Percentiles rank a stretch among this genome's conserved stretches.
phyloP scores from a whole-genome alignment of 1,140 invertebrate genomes.

The Macrocentrus cingulum region DNA sequence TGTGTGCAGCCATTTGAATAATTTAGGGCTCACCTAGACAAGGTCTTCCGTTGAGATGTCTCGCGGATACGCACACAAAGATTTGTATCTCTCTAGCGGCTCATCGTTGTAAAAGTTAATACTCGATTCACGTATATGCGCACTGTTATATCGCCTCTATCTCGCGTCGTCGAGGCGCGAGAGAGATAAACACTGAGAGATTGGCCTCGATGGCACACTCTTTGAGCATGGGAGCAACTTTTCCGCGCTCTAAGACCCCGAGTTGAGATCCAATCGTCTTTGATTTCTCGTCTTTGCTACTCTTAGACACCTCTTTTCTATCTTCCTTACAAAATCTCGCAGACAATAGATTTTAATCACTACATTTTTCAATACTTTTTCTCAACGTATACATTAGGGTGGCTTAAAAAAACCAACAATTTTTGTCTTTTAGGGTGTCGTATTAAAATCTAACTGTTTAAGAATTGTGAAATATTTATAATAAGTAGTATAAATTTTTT shows the following conservation, averaged over 20 bases:
- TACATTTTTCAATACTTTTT: constrained; percentile 9
- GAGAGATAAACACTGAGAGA: constrained; percentile 12
- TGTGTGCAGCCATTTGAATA: too few relatives aligned
- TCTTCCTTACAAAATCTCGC: neutral
- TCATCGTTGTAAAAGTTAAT: neutral
- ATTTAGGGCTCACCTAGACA: too few relatives aligned
- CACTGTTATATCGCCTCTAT: neutral
- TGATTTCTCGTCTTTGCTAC: constrained; percentile 28
- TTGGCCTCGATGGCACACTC: constrained; percentile 11
- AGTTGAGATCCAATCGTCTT: constrained; percentile 28
- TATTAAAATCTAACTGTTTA: neutral
- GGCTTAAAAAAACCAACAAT: too few relatives aligned
- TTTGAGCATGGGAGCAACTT: constrained; percentile 4
- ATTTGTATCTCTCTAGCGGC: too few relatives aligned
- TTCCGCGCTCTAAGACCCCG: constrained; percentile 2
- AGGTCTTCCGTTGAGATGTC: too few relatives aligned
- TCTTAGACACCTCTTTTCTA: constrained; percentile 14
- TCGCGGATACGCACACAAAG: too few relatives aligned
- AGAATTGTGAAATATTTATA: too few relatives aligned
- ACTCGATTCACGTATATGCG: neutral
- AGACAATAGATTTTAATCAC: constrained; percentile 13
- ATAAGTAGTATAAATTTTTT: too few relatives aligned
- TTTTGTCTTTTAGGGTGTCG: too few relatives aligned
- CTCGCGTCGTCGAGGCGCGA: neutral
- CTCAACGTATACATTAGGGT: too few relatives aligned